Evolutionary conservation across 1,140 invertebrate genomes (phyloP), one percentile per base, ranked within the genome.

Genomic region (Zaprionus ghesquierei): DNA sequence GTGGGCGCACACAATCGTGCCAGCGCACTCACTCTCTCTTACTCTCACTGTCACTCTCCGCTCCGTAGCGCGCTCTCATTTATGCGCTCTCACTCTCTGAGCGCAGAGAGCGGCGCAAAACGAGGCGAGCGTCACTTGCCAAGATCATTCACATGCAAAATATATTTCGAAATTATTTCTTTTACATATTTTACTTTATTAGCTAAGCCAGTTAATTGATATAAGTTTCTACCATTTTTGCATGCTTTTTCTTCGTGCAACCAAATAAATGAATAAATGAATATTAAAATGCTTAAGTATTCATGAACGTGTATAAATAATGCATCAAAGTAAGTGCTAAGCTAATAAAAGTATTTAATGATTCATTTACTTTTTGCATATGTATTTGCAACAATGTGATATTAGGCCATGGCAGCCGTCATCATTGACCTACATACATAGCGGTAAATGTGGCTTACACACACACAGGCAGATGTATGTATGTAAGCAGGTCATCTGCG

Each of bases 391-490:
- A 13, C 20, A 13, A 13, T 29, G 13, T 27, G 12, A 15, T 41
- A 23, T 54, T 33, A 12, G 59, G 27, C 46, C 25, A 35, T 20
- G 20, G 12, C 33, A 68, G 27, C 49, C 46, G 27, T 35, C 44
- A 60, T 72, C 49, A 68, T 44, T 72, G 63, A 72, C 69, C 63
- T 63, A 72, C 35, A 72, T 72, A 46, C 35, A 72, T 72, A 46
- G 38, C 35, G 9, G 33, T 44, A 53, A 71, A 66, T 66, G 46
- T 53, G 27, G 31, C 44, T 65, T 46, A 12, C 46, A 54, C 22
- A 49, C 35, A 35, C 12, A 55, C 15, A 29, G 15, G 35, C 20
- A 58, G 8, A 41, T n/a, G n/a, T 15, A 15, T 8, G 13, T 18
- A 6, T 15, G 62, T 55, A 68, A 60, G 22, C 49, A 72, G 63